Conservation (phyloP, 2,888 invertebrate species). For the Xylocampa areola region DNA sequence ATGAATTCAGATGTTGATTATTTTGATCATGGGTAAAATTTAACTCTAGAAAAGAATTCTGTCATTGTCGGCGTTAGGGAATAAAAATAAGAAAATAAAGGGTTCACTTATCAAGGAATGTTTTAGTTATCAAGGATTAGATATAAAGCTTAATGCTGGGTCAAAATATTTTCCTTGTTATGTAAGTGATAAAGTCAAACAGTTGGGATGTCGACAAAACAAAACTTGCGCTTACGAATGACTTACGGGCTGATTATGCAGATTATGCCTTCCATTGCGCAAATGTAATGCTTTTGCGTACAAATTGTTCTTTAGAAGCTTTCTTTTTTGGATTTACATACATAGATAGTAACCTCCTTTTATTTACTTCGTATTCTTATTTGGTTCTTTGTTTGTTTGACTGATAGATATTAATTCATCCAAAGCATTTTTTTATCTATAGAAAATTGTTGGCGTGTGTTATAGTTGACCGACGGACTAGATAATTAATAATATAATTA, state of each 20-base stretch:
- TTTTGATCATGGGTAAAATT: neutral
- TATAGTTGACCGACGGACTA: too few species aligned
- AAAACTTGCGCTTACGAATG: constrained; percentile 64
- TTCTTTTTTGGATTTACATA: constrained; percentile 23
- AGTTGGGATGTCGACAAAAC: constrained; percentile 60
- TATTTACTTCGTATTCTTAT: constrained; percentile 6
- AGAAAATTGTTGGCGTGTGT: too few species aligned
- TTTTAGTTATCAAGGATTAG: constrained; percentile 53
- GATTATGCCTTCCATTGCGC: constrained; percentile 74
- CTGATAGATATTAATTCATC: neutral
- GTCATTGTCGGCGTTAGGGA: neutral
- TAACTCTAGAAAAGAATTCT: neutral
- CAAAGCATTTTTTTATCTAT: too few species aligned
- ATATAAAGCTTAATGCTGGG: constrained; percentile 37
- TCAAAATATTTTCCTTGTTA: constrained; percentile 54
- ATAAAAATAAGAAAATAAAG: constrained; percentile 18
- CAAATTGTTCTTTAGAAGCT: constrained; percentile 71
- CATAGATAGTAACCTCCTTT: constrained; percentile 12
- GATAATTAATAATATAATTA: too few species aligned
- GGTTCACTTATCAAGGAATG: constrained; percentile 48
- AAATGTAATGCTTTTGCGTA: constrained; percentile 72
- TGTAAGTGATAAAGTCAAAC: constrained; percentile 30
- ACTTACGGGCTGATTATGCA: constrained; percentile 79
- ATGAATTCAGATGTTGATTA: too few species aligned
- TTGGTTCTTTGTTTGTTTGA: neutral